Evolutionary conservation across 2,113 vertebrate species (phyloP).

Genomic region (Chaetodon auriga): DNA sequence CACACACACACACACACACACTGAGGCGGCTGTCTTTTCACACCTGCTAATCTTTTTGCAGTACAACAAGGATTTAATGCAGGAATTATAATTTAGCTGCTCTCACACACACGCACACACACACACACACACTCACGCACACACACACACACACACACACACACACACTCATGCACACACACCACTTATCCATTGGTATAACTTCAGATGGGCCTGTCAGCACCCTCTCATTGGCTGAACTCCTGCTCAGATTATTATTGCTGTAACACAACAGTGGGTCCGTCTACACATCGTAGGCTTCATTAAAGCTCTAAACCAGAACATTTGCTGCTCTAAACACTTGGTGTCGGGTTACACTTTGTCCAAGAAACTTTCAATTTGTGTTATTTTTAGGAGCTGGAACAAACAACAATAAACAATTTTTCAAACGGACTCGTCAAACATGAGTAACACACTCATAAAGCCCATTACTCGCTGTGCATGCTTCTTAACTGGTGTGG

Average conservation of each 20-base stretch:
- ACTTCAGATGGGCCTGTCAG: slow-evolving; percentile 36
- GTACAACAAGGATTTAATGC: slow-evolving; percentile 37
- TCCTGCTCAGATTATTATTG: neutral
- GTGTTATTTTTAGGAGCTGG: too few species aligned
- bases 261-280: slow-evolving; percentile 5
- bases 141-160: slow-evolving; percentile 26
- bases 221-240: slow-evolving; percentile 48
- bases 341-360: too few species aligned
- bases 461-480: too few species aligned
- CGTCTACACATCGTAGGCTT: neutral
- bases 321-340: too few species aligned
- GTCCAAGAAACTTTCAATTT: too few species aligned
- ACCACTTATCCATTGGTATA: neutral
- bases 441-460: too few species aligned
- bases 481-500: too few species aligned
- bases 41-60: slow-evolving; percentile 57
- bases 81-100: slow-evolving; percentile 11
- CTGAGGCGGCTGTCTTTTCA: slow-evolving; percentile 42
- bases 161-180: slow-evolving; percentile 21
- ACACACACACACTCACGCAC: slow-evolving; percentile 24
- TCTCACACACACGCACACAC: slow-evolving; percentile 23
- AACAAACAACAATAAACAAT: too few species aligned
- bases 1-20: slow-evolving; percentile 22
- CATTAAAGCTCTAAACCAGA: neutral
- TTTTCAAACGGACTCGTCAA: too few species aligned